Evolutionary conservation across 2,888 invertebrate genomes (phyloP).

Genomic region (Pseudeuparius sepicola): DNA sequence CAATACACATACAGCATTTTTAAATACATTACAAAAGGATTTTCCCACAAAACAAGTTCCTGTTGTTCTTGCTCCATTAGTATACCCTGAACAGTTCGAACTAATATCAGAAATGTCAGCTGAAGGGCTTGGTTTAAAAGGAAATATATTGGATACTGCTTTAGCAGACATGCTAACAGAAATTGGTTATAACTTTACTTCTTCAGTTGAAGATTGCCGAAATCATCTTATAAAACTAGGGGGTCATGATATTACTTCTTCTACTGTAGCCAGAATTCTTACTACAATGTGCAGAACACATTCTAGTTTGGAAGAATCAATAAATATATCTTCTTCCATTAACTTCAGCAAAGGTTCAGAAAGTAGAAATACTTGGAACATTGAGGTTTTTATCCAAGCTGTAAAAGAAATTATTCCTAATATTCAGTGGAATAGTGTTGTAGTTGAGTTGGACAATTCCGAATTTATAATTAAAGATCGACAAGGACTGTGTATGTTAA

Average conservation of each 20-base stretch:
- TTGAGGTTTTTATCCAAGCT: constrained; percentile 88
- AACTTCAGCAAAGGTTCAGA: constrained; percentile 37
- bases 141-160: constrained; percentile 56
- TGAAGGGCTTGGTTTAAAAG: constrained; percentile 47
- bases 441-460: constrained; percentile 81
- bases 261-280: constrained; percentile 73
- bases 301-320: constrained; percentile 56
- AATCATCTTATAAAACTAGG: constrained; percentile 73
- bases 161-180: constrained; percentile 85
- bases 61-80: constrained; percentile 76
- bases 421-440: constrained; percentile 88
- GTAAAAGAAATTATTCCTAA: constrained; percentile 79
- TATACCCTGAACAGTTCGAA: constrained; percentile 72
- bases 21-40: constrained; percentile 72
- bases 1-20: constrained; percentile 70
- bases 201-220: constrained; percentile 79
- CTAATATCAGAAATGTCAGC: constrained; percentile 54
- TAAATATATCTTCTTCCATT: too few relatives aligned
- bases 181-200: constrained; percentile 76
- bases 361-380: constrained; percentile 69
- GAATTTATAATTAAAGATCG: constrained; percentile 85
- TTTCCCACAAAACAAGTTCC: constrained; percentile 84
- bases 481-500: constrained; percentile 70
- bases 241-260: constrained; percentile 70
- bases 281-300: constrained; percentile 82